A percentile compares a stretch with the other conserved stretches of the same genome.
Conservation (phyloP, 2,888 invertebrate genomes). For the Apotomis turbidana region DNA sequence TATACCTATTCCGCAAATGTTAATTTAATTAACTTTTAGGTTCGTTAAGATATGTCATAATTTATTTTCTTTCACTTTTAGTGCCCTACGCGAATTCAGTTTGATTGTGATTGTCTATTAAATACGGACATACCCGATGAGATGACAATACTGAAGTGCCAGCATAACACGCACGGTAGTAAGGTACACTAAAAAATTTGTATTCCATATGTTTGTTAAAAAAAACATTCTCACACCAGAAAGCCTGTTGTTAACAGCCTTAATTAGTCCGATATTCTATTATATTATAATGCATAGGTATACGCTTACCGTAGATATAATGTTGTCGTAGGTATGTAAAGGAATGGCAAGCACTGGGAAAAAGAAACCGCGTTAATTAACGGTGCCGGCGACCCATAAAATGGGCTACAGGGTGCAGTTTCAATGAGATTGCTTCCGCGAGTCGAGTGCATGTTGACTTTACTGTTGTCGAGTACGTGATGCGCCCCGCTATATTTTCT, state of each 20-base stretch:
- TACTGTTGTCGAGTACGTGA: conserved; percentile 33
- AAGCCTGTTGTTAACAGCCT: neutral
- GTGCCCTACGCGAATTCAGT: too few relatives aligned
- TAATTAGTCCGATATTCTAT: neutral
- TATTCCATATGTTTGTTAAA: too few relatives aligned
- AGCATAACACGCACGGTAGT: too few relatives aligned
- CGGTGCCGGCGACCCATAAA: conserved; percentile 69
- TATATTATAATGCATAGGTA: neutral
- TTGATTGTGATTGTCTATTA: too few relatives aligned
- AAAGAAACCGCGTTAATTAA: conserved; percentile 66
- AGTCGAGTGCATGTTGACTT: conserved; percentile 52
- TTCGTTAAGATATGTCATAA: too few relatives aligned
- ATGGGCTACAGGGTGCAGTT: conserved; percentile 67
- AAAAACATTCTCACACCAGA: neutral
- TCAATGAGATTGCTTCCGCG: conserved; percentile 68
- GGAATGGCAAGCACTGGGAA: conserved; percentile 47
- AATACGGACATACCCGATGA: too few relatives aligned
- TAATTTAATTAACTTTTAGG: too few relatives aligned
- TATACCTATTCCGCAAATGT: too few relatives aligned
- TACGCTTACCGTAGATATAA: neutral
- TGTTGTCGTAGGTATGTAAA: conserved; percentile 21
- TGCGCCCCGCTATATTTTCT: conserved; percentile 44
- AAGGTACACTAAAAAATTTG: too few relatives aligned
- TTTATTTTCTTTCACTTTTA: too few relatives aligned
- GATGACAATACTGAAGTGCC: too few relatives aligned